A percentile compares a stretch with the other conserved stretches of the same genome.
Evolutionary conservation across 2,888 invertebrate genomes (phyloP).

Genomic region (Pammene aurita): DNA sequence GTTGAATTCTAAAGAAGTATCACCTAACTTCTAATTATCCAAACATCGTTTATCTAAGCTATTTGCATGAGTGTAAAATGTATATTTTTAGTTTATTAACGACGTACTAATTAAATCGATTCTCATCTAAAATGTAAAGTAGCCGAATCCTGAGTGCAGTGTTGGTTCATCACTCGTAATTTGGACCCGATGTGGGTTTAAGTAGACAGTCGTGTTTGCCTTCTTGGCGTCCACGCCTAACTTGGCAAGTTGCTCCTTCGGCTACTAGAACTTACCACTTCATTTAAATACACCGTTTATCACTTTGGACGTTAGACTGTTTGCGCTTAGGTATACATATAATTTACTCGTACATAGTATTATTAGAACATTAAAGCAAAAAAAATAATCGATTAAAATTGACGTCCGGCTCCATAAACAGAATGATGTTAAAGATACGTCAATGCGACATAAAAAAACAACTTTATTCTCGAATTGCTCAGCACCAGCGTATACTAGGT

Average conservation of each 20-base stretch:
- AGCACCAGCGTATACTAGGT: too few relatives aligned
- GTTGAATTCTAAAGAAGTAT: too few relatives aligned
- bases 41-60: too few relatives aligned
- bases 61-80: too few relatives aligned
- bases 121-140: slow-evolving; percentile 5
- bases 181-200: slow-evolving; percentile 65
- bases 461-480: too few relatives aligned
- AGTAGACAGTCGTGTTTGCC: slow-evolving; percentile 56
- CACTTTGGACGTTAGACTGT: slow-evolving; percentile 19
- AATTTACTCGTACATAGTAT: not conserved
- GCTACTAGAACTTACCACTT: slow-evolving; percentile 34
- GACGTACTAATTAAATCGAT: not conserved
- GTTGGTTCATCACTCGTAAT: slow-evolving; percentile 60
- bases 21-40: too few relatives aligned
- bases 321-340: not conserved
- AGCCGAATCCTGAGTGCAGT: slow-evolving; percentile 50
- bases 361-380: too few relatives aligned
- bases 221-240: slow-evolving; percentile 66
- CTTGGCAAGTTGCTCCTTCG: slow-evolving; percentile 56
- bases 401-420: too few relatives aligned
- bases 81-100: too few relatives aligned
- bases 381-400: too few relatives aligned
- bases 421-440: too few relatives aligned
- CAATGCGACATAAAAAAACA: too few relatives aligned
- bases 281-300: slow-evolving; percentile 38